Evolutionary conservation across 2,113 vertebrate species (phyloP), one percentile per base, ranked within the genome.

Genomic region (Scolopax mira): DNA sequence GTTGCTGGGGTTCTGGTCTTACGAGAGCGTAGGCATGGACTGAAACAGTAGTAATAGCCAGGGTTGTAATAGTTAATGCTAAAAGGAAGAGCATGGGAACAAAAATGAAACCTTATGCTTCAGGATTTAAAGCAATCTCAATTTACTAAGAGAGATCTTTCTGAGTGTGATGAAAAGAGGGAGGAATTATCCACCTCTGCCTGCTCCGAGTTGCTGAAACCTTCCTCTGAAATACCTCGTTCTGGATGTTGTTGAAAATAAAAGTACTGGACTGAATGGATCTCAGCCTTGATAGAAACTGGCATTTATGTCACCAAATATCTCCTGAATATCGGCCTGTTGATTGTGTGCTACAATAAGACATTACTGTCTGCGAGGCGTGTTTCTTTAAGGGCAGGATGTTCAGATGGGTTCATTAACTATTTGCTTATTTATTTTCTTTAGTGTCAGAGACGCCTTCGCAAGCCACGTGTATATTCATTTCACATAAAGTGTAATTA

Each of bases 31-130:
- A 79, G 42, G 46, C 79, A 77, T 80, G 54, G 83, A 80, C 55
- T 83, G 85, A 92, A 92, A 92, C 13, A 74, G 90, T 10, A 85
- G 79, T 39, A 83, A 85, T 71, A 85, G 46, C 83, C 94, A 97
- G 85, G 75, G 31, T 18, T 88, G 88, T 79, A 95, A 97, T 2
- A 90, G 95, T 85, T 97, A 97, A 97, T 88, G 69, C 69, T 92
- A 82, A 92, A 95, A 92, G 77, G 83, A 95, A 96, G 84, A 92
- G 39, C 75, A 84, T 58, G 80, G 77, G 86, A 92, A 91, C 73
- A 79, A 95, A 95, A 94, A 74, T 28, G 78, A 95, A 96, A 95
- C 86, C 80, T 92, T 92, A 94, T 90, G 86, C 89, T 92, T 79
- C 69, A 72, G 82, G 84, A 91, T 87, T 97, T 93, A 92, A 88